phyloP scores from a whole-genome alignment of 2,797 vertebrate species.

The Coccyzus lansbergi region DNA sequence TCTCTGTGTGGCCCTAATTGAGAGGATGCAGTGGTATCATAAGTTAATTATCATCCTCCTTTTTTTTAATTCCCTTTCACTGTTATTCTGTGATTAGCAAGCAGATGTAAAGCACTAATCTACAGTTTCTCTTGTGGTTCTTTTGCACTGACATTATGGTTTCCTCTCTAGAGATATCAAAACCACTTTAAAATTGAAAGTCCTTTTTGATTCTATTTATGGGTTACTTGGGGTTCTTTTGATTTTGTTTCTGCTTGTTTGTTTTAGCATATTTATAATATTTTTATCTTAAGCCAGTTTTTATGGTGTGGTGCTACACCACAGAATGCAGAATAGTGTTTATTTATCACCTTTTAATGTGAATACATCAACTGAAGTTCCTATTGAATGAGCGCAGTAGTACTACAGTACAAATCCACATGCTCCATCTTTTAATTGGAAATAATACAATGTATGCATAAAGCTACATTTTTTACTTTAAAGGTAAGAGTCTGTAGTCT shows the following conservation, averaged over 20 bases:
- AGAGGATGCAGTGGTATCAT: neutral
- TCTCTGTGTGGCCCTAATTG: neutral
- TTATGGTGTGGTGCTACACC: neutral
- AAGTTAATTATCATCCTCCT: neutral
- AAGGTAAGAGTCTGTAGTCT: neutral
- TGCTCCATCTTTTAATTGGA: neutral
- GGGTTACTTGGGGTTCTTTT: neutral
- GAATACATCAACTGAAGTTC: neutral
- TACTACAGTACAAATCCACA: neutral
- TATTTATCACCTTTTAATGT: neutral
- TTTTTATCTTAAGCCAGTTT: neutral
- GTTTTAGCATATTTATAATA: slow-evolving; percentile 13
- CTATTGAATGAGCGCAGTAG: neutral
- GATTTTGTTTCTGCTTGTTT: neutral
- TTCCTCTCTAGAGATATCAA: slow-evolving; percentile 15
- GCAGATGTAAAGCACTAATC: neutral
- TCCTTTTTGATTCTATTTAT: neutral
- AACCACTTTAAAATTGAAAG: slow-evolving; percentile 51
- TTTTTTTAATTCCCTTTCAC: neutral
- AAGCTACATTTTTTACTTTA: neutral
- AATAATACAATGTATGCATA: neutral
- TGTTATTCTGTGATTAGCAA: neutral
- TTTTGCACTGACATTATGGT: neutral
- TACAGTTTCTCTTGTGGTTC: neutral
- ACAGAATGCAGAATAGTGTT: neutral